Percentiles rank a stretch among this genome's conserved stretches.
Conservation (phyloP, 2,797 vertebrate genomes). For the Jordanella pulchra region DNA sequence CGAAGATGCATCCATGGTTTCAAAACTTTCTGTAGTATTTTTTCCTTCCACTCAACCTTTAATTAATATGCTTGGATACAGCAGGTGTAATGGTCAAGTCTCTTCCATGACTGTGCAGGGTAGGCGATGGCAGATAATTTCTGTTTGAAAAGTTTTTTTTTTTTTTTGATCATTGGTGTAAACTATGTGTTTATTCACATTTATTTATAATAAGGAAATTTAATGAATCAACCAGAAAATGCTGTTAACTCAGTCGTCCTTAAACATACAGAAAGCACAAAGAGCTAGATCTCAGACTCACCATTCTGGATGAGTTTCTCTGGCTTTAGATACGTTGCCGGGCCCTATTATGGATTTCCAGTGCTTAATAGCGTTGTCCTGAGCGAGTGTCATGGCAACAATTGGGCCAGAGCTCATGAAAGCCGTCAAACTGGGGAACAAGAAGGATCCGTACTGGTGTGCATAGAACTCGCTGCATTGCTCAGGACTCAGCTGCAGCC, state of each 20-base stretch:
- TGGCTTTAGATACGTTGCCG: constrained; percentile 81
- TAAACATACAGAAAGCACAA: background rate
- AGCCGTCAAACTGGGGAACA: constrained; percentile 90
- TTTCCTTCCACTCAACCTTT: too few species aligned
- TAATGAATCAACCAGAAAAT: background rate
- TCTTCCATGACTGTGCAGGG: background rate
- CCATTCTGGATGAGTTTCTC: constrained; percentile 87
- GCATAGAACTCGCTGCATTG: constrained; percentile 95
- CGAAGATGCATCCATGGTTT: too few species aligned
- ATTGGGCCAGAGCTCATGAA: constrained; percentile 96
- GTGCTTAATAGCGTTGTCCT: constrained; percentile 82
- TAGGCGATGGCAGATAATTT: background rate
- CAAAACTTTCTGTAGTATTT: too few species aligned
- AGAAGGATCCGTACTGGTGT: constrained; percentile 88
- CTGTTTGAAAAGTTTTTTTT: background rate
- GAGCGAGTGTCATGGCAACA: constrained; percentile 85
- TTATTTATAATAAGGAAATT: background rate
- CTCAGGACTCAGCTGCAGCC: constrained; percentile 89
- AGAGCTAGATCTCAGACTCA: constrained; percentile 58
- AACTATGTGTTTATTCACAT: too few species aligned
- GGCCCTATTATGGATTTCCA: constrained; percentile 94
- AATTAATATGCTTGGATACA: too few species aligned
- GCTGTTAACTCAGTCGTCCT: background rate
- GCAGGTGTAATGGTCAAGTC: background rate
- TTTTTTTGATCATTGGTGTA: too few species aligned